Evolutionary conservation across 2,888 invertebrate genomes (phyloP), one percentile per base, ranked within the genome.

Genomic region (Argynnis bischoffii): DNA sequence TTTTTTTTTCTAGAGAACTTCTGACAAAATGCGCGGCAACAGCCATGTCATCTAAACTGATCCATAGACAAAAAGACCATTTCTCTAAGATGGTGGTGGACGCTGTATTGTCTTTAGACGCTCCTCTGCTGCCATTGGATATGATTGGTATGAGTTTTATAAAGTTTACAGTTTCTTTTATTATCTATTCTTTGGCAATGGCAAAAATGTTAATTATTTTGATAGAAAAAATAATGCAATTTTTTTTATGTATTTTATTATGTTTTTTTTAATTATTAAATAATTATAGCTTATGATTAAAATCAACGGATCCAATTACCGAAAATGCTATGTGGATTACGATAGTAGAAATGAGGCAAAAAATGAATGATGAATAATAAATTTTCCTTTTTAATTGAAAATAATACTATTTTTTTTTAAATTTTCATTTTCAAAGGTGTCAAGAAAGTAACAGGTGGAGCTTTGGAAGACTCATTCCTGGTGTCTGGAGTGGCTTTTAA

Each of bases 61-160:
- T 99, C 79, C 97, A 99, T 82, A 97, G 97, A 77, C 99, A 99
- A 86, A 98, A 98, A 84, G 97, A 96, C 55, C 98, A 98, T 93
- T 99, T 99, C 90, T 96, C 99, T 46, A 96, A 96, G 84, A 98
- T 99, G 96, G 99, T 99, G 6, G 99, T 99, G 0, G 98, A 99
- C 81, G 99, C 99, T 56, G 99, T 99, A 1, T 93, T 98, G 77
- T 94, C 95, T 16, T 89, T 99, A 69, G 99, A 99, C 84, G 87
- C 88, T 0, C 94, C 92, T 0, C 93, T 98, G 18, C 89, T 99
- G 74, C 99, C 99, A 0, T 89, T 99, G 54, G 98, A 99, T 81
- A 99, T 99, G 99, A 99, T 99, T 84, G 99, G 92, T 92, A 21
- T 82, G 87, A 74, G 26, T 5, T 26, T 47, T 14, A 60, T 14